Conservation (phyloP, 2,113 vertebrate genomes). For the Vanacampus margaritifer region DNA sequence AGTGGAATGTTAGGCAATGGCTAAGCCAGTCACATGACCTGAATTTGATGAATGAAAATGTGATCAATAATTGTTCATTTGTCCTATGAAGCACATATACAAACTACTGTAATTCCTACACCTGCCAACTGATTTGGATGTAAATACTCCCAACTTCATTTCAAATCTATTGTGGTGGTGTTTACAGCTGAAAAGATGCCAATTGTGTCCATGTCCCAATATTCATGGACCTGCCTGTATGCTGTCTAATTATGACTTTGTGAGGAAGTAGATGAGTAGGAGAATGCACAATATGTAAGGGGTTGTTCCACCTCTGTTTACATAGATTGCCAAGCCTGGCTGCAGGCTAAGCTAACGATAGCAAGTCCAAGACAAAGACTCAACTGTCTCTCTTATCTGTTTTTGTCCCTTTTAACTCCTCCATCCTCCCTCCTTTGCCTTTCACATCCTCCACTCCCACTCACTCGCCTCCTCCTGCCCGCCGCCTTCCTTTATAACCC, state of each 20-base stretch:
- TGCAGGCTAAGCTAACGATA: slow-evolving; percentile 25
- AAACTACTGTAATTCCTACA: too few relatives aligned
- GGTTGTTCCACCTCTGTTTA: slow-evolving; percentile 41
- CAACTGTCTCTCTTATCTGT: slow-evolving; percentile 50
- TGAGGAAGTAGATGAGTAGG: not conserved
- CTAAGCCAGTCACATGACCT: too few relatives aligned
- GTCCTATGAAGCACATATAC: too few relatives aligned
- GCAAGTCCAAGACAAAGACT: slow-evolving; percentile 47
- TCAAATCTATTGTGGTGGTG: too few relatives aligned
- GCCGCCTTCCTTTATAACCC: slow-evolving; percentile 11
- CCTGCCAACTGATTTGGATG: too few relatives aligned
- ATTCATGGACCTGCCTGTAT: not conserved
- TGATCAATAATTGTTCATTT: too few relatives aligned
- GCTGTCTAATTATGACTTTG: not conserved
- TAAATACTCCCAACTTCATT: too few relatives aligned
- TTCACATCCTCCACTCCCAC: slow-evolving; percentile 23
- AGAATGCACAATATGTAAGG: not conserved
- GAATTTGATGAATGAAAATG: too few relatives aligned
- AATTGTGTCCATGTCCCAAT: too few relatives aligned
- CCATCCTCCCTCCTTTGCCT: slow-evolving; percentile 15
- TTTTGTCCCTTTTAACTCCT: slow-evolving; percentile 14
- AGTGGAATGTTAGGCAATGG: too few relatives aligned
- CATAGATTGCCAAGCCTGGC: slow-evolving; percentile 32
- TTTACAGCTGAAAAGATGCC: too few relatives aligned
- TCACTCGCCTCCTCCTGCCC: slow-evolving; percentile 35